Evolutionary conservation across 2,888 invertebrate species (phyloP).

Genomic region (Tachina grossa): DNA sequence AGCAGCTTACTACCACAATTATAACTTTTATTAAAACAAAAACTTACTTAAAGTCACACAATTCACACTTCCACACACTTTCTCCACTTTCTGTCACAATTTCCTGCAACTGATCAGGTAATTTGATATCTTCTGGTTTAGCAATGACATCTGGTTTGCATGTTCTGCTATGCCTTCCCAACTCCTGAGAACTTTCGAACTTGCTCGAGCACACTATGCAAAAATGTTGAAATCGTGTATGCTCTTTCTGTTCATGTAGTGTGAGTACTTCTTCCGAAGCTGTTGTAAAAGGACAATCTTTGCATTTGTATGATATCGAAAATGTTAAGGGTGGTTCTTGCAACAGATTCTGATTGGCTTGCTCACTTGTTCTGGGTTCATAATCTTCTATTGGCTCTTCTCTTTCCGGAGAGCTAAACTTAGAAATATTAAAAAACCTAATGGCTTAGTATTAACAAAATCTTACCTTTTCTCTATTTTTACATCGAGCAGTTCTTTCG

Average conservation of each 20-base stretch:
- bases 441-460: background rate
- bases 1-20: background rate
- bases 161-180: constrained; percentile 87
- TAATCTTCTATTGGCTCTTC: constrained; percentile 2
- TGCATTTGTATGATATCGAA: constrained; percentile 38
- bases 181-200: constrained; percentile 89
- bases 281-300: constrained; percentile 68
- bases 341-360: constrained; percentile 12
- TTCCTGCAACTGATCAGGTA: background rate
- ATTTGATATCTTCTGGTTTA: constrained; percentile 2
- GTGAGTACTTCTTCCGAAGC: constrained; percentile 85
- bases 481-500: background rate
- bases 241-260: constrained; percentile 85
- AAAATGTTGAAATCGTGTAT: constrained; percentile 86
- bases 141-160: constrained; percentile 73
- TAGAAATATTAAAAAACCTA: background rate
- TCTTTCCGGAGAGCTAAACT: background rate
- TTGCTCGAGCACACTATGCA: constrained; percentile 88
- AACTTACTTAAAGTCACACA: constrained; percentile 76
- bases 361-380: constrained; percentile 50
- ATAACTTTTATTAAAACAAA: background rate
- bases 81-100: constrained; percentile 15
- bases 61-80: constrained; percentile 74
- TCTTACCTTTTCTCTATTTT: constrained; percentile 41
- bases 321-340: background rate